Percentiles rank a stretch among this genome's conserved stretches.
Evolutionary conservation across 2,113 vertebrate species (phyloP).

Genomic region (Corvus hawaiiensis): DNA sequence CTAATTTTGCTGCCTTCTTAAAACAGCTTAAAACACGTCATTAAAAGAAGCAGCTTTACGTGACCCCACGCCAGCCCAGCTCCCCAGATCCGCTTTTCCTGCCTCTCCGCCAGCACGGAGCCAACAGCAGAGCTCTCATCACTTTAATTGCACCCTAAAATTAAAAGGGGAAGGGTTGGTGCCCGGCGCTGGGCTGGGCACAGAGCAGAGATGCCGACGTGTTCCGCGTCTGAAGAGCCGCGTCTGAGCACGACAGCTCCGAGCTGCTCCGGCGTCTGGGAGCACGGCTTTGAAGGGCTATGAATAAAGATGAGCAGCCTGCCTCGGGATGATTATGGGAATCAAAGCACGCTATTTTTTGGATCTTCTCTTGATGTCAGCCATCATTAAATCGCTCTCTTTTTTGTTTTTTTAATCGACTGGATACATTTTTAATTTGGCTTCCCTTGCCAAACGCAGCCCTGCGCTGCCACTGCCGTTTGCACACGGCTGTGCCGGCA

Average conservation of each 20-base stretch:
- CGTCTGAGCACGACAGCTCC: background rate
- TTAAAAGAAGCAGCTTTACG: background rate
- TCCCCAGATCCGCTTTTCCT: background rate
- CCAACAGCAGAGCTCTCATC: background rate
- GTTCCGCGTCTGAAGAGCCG: background rate
- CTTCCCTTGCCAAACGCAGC: background rate
- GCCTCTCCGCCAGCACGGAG: background rate
- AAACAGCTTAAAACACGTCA: background rate
- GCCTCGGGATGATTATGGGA: slow-evolving; percentile 16
- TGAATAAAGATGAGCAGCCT: slow-evolving; percentile 60
- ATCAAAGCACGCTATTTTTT: background rate
- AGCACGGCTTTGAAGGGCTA: background rate
- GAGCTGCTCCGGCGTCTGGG: background rate
- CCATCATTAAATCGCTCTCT: background rate
- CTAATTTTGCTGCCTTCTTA: background rate
- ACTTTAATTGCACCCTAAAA: background rate
- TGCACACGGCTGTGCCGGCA: background rate
- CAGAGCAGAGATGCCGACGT: background rate
- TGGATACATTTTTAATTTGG: slow-evolving; percentile 28
- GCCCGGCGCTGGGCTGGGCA: rapidly evolving
- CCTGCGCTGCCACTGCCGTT: rapidly evolving
- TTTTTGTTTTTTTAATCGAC: background rate
- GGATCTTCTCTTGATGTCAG: slow-evolving; percentile 30
- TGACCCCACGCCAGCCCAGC: background rate
- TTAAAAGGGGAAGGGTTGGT: background rate